Evolutionary conservation across 1,140 invertebrate species (phyloP).

Genomic region (Pteromalus puparum): DNA sequence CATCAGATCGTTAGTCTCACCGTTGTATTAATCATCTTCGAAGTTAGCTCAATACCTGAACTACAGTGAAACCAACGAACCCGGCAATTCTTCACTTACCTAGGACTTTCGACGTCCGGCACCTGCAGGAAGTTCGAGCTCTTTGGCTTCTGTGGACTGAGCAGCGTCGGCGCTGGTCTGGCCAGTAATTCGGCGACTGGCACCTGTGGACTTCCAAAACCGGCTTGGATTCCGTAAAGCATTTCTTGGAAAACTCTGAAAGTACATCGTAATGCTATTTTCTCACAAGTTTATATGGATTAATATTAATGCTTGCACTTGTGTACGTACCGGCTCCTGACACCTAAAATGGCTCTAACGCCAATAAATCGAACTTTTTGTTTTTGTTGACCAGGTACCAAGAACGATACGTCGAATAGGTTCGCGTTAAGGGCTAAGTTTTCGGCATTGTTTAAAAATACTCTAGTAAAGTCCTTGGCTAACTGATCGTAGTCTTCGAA

Average conservation of each 20-base stretch:
- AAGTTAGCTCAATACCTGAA: not conserved
- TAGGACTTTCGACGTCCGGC: conserved; percentile 81
- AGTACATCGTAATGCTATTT: not conserved
- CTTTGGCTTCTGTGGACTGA: conserved; percentile 90
- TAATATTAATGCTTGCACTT: no score
- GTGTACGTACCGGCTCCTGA: conserved; percentile 85
- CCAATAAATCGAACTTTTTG: conserved; percentile 93
- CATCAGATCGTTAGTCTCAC: conserved; percentile 59
- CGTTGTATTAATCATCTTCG: not conserved
- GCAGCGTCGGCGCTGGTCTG: conserved; percentile 87
- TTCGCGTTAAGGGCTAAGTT: conserved; percentile 84
- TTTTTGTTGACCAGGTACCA: conserved; percentile 90
- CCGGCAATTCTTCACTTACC: conserved; percentile 68
- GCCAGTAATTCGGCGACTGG: conserved; percentile 91
- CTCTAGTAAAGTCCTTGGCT: conserved; percentile 93
- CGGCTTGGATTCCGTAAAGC: conserved; percentile 95
- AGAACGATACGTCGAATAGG: conserved; percentile 93
- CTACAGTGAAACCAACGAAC: conserved; percentile 44
- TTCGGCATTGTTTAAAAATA: conserved; percentile 88
- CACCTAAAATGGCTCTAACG: conserved; percentile 92
- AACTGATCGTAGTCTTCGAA: conserved; percentile 96
- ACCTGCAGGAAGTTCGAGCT: conserved; percentile 95
- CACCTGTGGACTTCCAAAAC: conserved; percentile 94
- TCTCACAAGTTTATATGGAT: no score
- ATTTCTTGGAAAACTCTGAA: conserved; percentile 91